Base-by-base conservation (phyloP, 2,888 invertebrate genomes). In the Drosophila glabriapex region DNA sequence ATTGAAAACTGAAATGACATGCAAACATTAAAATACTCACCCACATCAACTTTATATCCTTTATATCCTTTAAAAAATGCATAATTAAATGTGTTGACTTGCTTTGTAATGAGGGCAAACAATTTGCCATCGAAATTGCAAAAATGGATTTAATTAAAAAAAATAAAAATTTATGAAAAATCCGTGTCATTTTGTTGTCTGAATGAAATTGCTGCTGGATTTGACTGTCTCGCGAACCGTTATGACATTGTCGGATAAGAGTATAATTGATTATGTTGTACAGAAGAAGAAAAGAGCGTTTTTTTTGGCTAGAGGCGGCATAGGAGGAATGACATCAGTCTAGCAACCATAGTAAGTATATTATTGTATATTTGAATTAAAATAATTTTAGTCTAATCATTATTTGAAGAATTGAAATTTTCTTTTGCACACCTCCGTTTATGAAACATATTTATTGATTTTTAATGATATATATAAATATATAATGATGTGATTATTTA, bases 111-210 rank as follows among this genome's bases (percentile, higher is more conserved):
- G 70, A 69, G 68, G 35, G 75, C 83, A 81, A 81, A 79, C 76
- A 79, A 68, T 71, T 80, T 79, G 39, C 56, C 70, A 76, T 62
- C 54, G 60, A 69, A 83, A 73, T 68, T 79, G 65, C 37, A 66
- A 66, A 82, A 65, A 73, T 61, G 55, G n/a, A 71, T 76, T 83
- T 80, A 76, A 81, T 81, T 81, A 71, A 83, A 81, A 76, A 39
- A 12, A 37, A 12, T 55, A 46, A 35, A 66, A 31, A 73, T 67
- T 73, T 68, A 37, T 49, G 56, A 39, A 67, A 64, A 59, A 53
- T 43, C 43, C 59, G 67, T 72, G 77, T 77, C 52, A 67, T 35
- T 61, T 37, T 67, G 46, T 28, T 53, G 43, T 29, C 43, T 19
- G 37, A 39, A 25, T 14, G 19, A 19, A 16, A 22, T 35, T 10